Evolutionary conservation across 2,113 vertebrate genomes (phyloP).

Genomic region (Thamnophis sirtalis): DNA sequence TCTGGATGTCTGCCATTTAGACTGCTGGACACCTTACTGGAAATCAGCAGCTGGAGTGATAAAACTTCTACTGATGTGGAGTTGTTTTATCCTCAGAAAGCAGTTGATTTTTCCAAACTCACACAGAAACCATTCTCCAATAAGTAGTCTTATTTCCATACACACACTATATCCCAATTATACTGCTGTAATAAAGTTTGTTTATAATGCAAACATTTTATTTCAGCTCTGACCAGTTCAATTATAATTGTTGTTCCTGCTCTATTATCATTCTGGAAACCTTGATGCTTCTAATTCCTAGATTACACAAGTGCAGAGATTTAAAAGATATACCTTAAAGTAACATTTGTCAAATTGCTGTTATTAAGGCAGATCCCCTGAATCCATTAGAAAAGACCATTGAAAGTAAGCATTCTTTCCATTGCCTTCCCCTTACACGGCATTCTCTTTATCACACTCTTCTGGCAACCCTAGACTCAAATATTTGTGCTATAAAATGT

Average conservation of each 20-base stretch:
- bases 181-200: background rate
- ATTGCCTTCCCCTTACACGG: conserved; percentile 12
- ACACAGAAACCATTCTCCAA: background rate
- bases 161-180: background rate
- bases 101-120: background rate
- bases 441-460: conserved; percentile 25
- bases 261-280: background rate
- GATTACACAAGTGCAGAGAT: background rate
- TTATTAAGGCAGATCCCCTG: background rate
- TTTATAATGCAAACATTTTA: background rate
- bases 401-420: conserved; percentile 18
- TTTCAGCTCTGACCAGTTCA: background rate
- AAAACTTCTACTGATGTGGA: background rate
- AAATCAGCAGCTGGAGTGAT: background rate
- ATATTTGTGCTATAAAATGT: conserved; percentile 40
- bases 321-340: background rate
- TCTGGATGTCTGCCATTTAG: background rate
- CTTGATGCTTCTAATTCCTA: background rate
- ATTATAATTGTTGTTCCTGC: background rate
- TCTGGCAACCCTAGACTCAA: conserved; percentile 26
- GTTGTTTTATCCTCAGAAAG: background rate
- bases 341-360: background rate
- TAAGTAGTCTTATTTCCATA: background rate
- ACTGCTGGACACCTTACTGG: background rate
- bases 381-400: background rate